phyloP scores from a whole-genome alignment of 2,888 invertebrate genomes.

The Cancer borealis region DNA sequence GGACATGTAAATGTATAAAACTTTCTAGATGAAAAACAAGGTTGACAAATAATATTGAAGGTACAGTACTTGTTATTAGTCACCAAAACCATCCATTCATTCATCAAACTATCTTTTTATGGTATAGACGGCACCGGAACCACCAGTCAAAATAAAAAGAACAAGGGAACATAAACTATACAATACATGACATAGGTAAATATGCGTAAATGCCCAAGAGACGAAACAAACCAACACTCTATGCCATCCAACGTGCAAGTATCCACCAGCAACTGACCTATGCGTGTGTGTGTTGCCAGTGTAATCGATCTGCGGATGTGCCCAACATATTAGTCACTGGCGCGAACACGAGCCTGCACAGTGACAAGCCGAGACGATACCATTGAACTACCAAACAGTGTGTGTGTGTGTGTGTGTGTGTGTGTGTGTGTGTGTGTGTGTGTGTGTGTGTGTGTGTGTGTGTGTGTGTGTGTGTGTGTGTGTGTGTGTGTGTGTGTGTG shows the following conservation, averaged over 20 bases:
- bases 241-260: not conserved
- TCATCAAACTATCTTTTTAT: no score
- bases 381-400: not conserved
- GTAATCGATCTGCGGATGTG: not conserved
- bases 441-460: conserved; percentile 13
- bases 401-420: conserved; percentile 13
- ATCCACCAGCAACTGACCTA: not conserved
- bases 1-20: no score
- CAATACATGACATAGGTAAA: no score
- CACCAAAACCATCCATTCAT: no score
- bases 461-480: conserved; percentile 6
- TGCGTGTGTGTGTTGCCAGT: not conserved
- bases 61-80: no score
- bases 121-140: no score
- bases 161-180: no score
- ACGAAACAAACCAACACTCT: not conserved
- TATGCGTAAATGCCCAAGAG: no score
- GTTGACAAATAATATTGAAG: no score
- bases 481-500: conserved; percentile 24
- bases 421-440: conserved; percentile 18
- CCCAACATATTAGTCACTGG: not conserved
- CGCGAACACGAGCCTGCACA: not conserved
- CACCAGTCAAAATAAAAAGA: no score
- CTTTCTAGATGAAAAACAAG: no score
- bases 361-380: no score